phyloP scores from a whole-genome alignment of 2,113 vertebrate species.

The Eudyptes chrysolophus region DNA sequence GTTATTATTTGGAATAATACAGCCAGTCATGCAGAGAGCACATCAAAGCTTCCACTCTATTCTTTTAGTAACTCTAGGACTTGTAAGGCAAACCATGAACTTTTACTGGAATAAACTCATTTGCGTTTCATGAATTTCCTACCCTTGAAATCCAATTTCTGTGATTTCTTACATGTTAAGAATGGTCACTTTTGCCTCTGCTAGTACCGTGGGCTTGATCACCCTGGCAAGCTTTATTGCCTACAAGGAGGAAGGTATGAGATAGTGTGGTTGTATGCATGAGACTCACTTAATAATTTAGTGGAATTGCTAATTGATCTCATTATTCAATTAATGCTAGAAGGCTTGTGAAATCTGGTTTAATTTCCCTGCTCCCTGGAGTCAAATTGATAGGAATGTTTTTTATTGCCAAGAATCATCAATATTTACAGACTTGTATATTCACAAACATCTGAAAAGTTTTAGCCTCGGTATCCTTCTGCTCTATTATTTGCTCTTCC shows the following conservation, averaged over 20 bases:
- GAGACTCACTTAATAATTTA: constrained; percentile 33
- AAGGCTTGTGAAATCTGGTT: constrained; percentile 14
- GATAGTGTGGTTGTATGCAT: background rate
- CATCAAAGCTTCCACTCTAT: background rate
- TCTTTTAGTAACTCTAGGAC: background rate
- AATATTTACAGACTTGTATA: constrained; percentile 28
- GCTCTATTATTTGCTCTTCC: constrained; percentile 15
- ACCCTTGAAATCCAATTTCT: background rate
- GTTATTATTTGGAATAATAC: background rate
- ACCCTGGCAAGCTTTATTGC: background rate
- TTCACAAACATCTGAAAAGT: constrained; percentile 16
- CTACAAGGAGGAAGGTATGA: background rate
- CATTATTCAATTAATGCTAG: constrained; percentile 52
- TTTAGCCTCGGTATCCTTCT: constrained; percentile 12
- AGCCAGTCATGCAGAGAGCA: background rate
- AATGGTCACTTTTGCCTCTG: background rate
- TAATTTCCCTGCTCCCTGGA: constrained; percentile 30
- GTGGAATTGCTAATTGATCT: constrained; percentile 50
- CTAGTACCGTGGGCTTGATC: background rate
- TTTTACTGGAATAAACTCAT: background rate
- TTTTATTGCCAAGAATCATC: constrained; percentile 47
- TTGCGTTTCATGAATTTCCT: background rate
- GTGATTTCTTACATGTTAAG: background rate
- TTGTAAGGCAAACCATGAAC: background rate
- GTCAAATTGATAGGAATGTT: background rate